These are phyloP conservation scores for Mythimna ferrago DNA, from an alignment of 2,888 invertebrate species.

Conservation along the genomic window DNA sequence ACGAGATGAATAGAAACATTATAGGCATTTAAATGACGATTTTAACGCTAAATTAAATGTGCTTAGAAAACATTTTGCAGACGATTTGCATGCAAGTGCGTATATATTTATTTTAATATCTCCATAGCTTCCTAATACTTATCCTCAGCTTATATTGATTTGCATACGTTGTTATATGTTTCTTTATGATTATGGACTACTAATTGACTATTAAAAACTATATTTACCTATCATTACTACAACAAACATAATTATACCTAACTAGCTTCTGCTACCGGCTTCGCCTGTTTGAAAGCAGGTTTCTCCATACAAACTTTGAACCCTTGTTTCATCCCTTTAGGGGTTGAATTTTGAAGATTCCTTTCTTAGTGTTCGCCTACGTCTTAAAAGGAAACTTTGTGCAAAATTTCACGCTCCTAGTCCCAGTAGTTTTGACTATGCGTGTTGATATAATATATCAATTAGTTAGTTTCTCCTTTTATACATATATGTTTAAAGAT, in stretches of 20 bases:
- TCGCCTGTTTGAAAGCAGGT: too few relatives aligned
- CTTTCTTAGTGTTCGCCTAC: too few relatives aligned
- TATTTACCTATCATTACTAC: not conserved
- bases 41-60: conserved; percentile 30
- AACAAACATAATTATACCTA: not conserved
- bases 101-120: conserved; percentile 37
- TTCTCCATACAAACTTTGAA: too few relatives aligned
- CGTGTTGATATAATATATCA: too few relatives aligned
- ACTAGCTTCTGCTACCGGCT: not conserved
- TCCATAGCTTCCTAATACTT: conserved; percentile 28
- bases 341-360: too few relatives aligned
- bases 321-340: too few relatives aligned
- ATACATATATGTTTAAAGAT: too few relatives aligned
- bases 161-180: conserved; percentile 13
- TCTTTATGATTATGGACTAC: conserved; percentile 27
- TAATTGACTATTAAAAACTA: conserved; percentile 17
- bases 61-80: conserved; percentile 21
- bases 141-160: conserved; percentile 18
- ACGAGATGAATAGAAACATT: conserved; percentile 44
- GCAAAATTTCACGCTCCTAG: too few relatives aligned
- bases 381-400: too few relatives aligned
- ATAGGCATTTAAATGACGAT: conserved; percentile 30
- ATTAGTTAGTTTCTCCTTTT: too few relatives aligned
- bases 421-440: too few relatives aligned
- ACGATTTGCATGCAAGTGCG: conserved; percentile 49